Evolutionary conservation across 2,797 vertebrate species (phyloP).

Genomic region (Sebastes hubbsi): DNA sequence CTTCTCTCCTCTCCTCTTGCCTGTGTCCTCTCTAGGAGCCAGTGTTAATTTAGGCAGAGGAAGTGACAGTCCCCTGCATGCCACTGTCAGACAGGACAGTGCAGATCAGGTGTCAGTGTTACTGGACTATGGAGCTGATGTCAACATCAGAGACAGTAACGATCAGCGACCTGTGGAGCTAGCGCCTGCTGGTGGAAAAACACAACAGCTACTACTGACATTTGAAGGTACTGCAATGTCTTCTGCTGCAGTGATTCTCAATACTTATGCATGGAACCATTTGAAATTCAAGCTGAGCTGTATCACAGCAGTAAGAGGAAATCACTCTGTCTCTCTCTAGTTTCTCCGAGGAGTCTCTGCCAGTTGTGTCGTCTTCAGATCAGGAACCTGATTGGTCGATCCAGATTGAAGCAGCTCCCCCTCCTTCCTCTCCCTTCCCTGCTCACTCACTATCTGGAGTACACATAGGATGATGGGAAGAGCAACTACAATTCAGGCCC

Average conservation of each 20-base stretch:
- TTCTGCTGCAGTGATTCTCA: not conserved
- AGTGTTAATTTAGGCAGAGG: constrained; percentile 88
- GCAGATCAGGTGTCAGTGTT: constrained; percentile 87
- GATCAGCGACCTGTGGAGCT: constrained; percentile 88
- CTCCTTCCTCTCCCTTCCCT: constrained; percentile 90
- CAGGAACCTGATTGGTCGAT: constrained; percentile 86
- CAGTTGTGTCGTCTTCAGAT: constrained; percentile 92
- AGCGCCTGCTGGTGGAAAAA: constrained; percentile 84
- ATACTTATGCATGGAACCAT: not conserved
- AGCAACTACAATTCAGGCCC: not conserved
- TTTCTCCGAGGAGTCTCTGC: constrained; percentile 87
- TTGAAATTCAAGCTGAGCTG: not conserved
- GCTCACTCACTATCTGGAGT: constrained; percentile 90
- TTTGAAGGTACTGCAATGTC: constrained; percentile 84
- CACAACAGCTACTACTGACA: constrained; percentile 84
- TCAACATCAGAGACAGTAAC: constrained; percentile 88
- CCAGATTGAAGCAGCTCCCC: constrained; percentile 87
- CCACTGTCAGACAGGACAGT: constrained; percentile 87
- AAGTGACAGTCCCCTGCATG: constrained; percentile 90
- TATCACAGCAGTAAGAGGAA: not conserved
- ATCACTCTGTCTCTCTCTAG: constrained; percentile 70
- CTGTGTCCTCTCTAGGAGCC: constrained; percentile 80
- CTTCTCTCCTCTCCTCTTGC: not conserved
- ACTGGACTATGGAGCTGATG: constrained; percentile 93
- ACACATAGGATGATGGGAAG: constrained; percentile 79